Conservation (phyloP, 2,888 invertebrate species). For the Eretmocerus hayati region DNA sequence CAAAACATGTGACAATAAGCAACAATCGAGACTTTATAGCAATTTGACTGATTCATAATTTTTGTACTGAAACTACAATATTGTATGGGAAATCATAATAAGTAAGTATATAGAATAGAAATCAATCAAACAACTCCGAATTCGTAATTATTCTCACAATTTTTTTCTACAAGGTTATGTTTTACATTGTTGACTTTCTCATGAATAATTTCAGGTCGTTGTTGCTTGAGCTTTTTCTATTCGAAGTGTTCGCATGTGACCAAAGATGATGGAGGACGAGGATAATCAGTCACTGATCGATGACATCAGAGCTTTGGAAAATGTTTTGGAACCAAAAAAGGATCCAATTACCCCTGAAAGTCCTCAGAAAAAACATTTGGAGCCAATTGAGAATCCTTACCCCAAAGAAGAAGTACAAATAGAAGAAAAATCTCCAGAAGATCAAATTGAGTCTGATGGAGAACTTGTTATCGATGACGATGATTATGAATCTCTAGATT, state of each 20-base stretch:
- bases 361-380: neutral
- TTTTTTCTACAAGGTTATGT: no score
- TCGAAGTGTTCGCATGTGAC: no score
- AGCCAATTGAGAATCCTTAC: neutral
- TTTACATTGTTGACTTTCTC: no score
- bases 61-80: no score
- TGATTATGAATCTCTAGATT: constrained; percentile 4
- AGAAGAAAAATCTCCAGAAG: neutral
- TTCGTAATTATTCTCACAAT: no score
- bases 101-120: no score
- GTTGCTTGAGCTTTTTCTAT: no score
- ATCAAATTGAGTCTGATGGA: neutral
- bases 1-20: no score
- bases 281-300: constrained; percentile 29
- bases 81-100: no score
- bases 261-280: constrained; percentile 38
- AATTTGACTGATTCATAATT: no score
- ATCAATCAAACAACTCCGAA: no score
- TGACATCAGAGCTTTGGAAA: constrained; percentile 35
- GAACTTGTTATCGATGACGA: neutral
- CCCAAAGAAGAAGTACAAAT: neutral
- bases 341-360: neutral
- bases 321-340: constrained; percentile 23
- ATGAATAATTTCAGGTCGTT: constrained; percentile 1
- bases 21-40: no score